Evolutionary conservation across 1,140 invertebrate genomes (phyloP).

Genomic region (Paramacrobiotus metropolitanus): DNA sequence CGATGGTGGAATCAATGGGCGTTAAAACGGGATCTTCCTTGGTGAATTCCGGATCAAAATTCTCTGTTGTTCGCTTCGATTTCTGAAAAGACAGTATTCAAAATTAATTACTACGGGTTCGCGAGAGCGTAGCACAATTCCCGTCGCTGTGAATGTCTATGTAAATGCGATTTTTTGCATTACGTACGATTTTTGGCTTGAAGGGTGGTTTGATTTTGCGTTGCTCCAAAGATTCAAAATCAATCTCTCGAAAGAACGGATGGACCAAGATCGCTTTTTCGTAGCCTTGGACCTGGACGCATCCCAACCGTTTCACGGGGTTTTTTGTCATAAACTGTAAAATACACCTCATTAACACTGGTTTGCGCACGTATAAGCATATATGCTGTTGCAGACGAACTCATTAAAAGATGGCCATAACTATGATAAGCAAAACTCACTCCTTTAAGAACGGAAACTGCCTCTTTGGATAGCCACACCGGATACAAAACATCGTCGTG

Average conservation of each 20-base stretch:
- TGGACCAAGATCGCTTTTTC: constrained; percentile 70
- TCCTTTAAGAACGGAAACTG: constrained; percentile 85
- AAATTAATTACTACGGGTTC: constrained; percentile 8
- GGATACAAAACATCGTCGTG: constrained; percentile 96
- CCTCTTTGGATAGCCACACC: constrained; percentile 85
- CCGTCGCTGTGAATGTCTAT: too few species aligned
- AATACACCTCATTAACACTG: constrained; percentile 14
- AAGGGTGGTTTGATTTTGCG: constrained; percentile 83
- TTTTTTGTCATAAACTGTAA: constrained; percentile 91
- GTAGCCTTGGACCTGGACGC: constrained; percentile 43
- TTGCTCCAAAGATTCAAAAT: constrained; percentile 78
- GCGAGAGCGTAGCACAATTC: too few species aligned
- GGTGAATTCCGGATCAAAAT: constrained; percentile 98
- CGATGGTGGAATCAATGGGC: constrained; percentile 64
- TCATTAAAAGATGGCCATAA: too few species aligned
- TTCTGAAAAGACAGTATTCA: constrained; percentile 40
- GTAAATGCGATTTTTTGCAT: constrained; percentile 9
- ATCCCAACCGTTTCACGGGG: constrained; percentile 73
- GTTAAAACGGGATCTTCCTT: constrained; percentile 89
- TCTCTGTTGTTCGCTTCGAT: constrained; percentile 84
- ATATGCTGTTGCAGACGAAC: too few species aligned
- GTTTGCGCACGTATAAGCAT: too few species aligned
- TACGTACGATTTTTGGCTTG: constrained; percentile 82
- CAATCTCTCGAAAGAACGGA: constrained; percentile 84
- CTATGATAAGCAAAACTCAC: constrained; percentile 16